Base-by-base conservation (phyloP, 1,140 invertebrate genomes). In the Anadara kagoshimensis region DNA sequence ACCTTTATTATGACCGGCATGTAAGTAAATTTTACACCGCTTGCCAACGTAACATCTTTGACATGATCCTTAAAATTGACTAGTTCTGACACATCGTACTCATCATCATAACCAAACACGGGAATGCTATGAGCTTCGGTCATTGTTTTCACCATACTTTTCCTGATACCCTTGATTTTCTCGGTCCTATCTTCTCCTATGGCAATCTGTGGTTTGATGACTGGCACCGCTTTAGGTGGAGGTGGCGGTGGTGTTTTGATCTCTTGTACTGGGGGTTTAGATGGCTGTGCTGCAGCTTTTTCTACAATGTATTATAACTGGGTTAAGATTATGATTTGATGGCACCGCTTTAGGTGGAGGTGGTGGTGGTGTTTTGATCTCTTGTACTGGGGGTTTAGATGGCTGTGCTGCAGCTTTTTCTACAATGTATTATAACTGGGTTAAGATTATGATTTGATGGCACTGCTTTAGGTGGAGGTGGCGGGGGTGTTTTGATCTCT, bases 61-160 rank as follows among this genome's bases (percentile, higher is more conserved):
- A 98, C 87, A 54, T 83, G 86, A 26, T 85, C 86, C 59, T 95
- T 91, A 14, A 96, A 89, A 70, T 92, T 85, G 1, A 96, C 92
- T 68, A 99, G 87, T 84, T 93, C 92, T 7, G 94, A 94, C 68
- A 99, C 92, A 85, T 96, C 92, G 57, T 90, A 76, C 36, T 91
- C 91, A 82, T 91, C 91, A 79, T 87, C 86, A 77, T 91, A 91
- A 29, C 90, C 90, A 83, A 92, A 93, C 67, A 91, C 91, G 7
- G 92, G 91, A 70, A 92, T 90, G 66, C 78, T 89, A 89, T 97
- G 91, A 2, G 98, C 93, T 85, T 94, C 93, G 0, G 95, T 95
- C 98, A 99, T 99, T 0, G 96, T 94, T 89, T 97, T 98, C 57
- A 96, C 93, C 97, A 99, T 99, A 1, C 94, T 94, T 89, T 95